Evolutionary conservation across 2,888 invertebrate species (phyloP).

Genomic region (Metallyticus violacea): DNA sequence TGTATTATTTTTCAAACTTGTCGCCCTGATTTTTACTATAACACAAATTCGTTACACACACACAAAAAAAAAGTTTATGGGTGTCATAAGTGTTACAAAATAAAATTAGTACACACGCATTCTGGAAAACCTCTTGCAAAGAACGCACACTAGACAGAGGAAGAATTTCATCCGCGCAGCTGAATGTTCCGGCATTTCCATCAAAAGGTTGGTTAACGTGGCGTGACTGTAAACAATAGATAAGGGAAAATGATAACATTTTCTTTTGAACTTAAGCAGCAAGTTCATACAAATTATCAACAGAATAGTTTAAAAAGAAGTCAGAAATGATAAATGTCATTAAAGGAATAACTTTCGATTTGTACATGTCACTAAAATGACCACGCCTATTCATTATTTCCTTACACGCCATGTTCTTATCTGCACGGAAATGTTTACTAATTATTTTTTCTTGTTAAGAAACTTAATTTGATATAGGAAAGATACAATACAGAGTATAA

Average conservation of each 20-base stretch:
- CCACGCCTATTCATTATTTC: not conserved
- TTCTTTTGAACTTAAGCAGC: not conserved
- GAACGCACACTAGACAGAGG: too few relatives aligned
- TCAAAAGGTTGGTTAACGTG: not conserved
- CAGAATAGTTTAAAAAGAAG: not conserved
- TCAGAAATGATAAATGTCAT: not conserved
- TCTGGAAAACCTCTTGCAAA: too few relatives aligned
- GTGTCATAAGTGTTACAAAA: too few relatives aligned
- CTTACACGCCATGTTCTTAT: not conserved
- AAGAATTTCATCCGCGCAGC: too few relatives aligned
- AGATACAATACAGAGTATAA: not conserved
- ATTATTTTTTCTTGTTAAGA: not conserved
- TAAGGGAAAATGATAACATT: not conserved
- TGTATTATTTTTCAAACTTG: too few relatives aligned
- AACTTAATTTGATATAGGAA: not conserved
- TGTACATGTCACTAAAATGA: not conserved
- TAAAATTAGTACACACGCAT: too few relatives aligned
- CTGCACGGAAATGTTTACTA: not conserved
- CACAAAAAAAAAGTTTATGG: too few relatives aligned
- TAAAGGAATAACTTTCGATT: not conserved
- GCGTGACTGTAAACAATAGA: not conserved
- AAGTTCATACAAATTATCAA: not conserved
- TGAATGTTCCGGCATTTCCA: not conserved
- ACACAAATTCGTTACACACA: too few relatives aligned
- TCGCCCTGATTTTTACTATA: too few relatives aligned